phyloP scores from a whole-genome alignment of 2,888 invertebrate genomes.

The Campoplex capitator region DNA sequence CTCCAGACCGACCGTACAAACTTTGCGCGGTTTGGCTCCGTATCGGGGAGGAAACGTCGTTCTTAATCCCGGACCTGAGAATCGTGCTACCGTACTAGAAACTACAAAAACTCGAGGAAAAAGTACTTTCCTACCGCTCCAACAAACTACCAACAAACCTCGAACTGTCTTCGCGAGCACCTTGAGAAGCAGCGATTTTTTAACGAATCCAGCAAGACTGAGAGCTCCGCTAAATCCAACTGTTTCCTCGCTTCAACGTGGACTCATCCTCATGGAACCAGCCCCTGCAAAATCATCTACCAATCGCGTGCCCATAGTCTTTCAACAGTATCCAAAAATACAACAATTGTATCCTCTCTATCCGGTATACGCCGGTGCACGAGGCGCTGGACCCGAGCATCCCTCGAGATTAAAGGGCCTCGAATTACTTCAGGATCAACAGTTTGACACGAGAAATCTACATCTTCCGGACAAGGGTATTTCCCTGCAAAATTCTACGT shows the following conservation, averaged over 20 bases:
- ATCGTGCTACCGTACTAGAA: background rate
- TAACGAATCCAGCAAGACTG: conserved; percentile 68
- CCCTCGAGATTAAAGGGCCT: conserved; percentile 80
- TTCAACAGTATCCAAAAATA: conserved; percentile 91
- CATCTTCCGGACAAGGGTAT: conserved; percentile 79
- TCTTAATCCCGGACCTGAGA: background rate
- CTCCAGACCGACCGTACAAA: conserved; percentile 86
- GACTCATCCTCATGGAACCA: conserved; percentile 83
- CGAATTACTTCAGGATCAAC: conserved; percentile 82
- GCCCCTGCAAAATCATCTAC: conserved; percentile 80
- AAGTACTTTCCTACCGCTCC: conserved; percentile 75
- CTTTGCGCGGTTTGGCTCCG: conserved; percentile 86
- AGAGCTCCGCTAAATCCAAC: conserved; percentile 77
- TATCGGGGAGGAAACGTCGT: conserved; percentile 74
- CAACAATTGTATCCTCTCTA: conserved; percentile 90
- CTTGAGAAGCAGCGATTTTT: conserved; percentile 66
- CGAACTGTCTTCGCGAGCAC: conserved; percentile 58
- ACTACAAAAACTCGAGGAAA: conserved; percentile 77
- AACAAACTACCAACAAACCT: conserved; percentile 68
- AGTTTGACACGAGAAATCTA: conserved; percentile 80
- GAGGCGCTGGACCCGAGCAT: conserved; percentile 79
- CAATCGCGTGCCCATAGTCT: conserved; percentile 89
- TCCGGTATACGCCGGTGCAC: conserved; percentile 80
- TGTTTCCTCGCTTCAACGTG: conserved; percentile 80
- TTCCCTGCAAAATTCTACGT: conserved; percentile 44